Evolutionary conservation across 2,888 invertebrate species (phyloP).

Genomic region (Malthinus seriepunctatus): DNA sequence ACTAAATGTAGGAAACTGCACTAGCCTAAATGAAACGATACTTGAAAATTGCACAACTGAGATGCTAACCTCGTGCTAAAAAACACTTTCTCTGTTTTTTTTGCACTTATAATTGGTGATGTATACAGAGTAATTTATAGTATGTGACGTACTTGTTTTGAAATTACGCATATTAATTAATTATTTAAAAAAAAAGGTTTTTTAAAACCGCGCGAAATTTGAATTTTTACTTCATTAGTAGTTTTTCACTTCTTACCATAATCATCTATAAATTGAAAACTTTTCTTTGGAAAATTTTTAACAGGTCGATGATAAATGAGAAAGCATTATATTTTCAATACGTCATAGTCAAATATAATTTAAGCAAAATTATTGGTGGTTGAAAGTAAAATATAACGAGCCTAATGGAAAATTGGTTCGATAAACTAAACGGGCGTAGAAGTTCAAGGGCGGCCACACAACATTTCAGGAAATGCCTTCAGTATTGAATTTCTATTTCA

Average conservation of each 20-base stretch:
- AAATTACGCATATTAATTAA: not conserved
- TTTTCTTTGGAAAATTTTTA: too few relatives aligned
- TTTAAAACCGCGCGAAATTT: too few relatives aligned
- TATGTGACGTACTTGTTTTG: conserved; percentile 3
- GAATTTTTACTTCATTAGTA: too few relatives aligned
- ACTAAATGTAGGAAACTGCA: conserved; percentile 16
- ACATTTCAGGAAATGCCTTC: conserved; percentile 26
- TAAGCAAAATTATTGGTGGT: too few relatives aligned
- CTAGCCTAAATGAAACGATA: conserved; percentile 26
- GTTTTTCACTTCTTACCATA: too few relatives aligned
- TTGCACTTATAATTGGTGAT: conserved; percentile 1
- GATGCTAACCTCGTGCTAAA: conserved; percentile 44
- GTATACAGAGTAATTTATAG: conserved; percentile 1
- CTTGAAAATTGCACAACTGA: conserved; percentile 19
- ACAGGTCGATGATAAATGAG: too few relatives aligned
- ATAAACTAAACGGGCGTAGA: conserved; percentile 20
- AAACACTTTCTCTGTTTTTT: conserved; percentile 30
- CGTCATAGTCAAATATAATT: too few relatives aligned
- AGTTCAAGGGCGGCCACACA: conserved; percentile 27
- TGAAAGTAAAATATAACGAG: conserved; percentile 9
- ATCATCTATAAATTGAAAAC: too few relatives aligned
- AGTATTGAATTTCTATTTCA: conserved; percentile 27
- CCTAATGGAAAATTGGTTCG: conserved; percentile 14
- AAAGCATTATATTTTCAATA: too few relatives aligned
- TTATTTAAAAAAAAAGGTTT: too few relatives aligned